A percentile compares a stretch with the other conserved stretches of the same genome.
Conservation (phyloP, 2,888 invertebrate genomes). For the Ligdia adustata region DNA sequence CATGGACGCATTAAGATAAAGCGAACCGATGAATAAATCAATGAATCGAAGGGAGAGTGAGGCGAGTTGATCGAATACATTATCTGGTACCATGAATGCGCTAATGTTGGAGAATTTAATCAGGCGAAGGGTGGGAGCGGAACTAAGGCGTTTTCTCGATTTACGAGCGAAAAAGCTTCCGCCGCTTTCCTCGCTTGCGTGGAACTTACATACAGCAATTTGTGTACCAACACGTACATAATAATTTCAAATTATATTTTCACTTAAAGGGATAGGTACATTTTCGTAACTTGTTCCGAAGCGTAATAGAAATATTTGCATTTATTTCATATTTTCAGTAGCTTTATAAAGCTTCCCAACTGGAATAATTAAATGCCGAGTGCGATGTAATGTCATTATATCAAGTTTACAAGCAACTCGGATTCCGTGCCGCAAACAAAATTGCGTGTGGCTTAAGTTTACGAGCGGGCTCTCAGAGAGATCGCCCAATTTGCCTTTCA, state of each 20-base stretch:
- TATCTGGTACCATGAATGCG: constrained; percentile 64
- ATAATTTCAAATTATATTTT: constrained; percentile 38
- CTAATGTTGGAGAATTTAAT: constrained; percentile 70
- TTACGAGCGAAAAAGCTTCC: constrained; percentile 69
- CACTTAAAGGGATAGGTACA: not conserved
- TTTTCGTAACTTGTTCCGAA: not conserved
- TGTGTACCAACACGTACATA: constrained; percentile 41
- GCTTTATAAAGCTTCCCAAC: constrained; percentile 12
- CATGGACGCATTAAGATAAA: constrained; percentile 34
- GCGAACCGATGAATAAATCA: constrained; percentile 46
- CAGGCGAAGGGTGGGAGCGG: constrained; percentile 54
- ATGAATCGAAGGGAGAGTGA: constrained; percentile 50
- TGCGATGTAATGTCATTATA: constrained; percentile 23
- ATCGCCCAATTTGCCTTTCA: constrained; percentile 56
- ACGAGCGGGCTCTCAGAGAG: constrained; percentile 50
- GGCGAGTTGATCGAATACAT: constrained; percentile 59
- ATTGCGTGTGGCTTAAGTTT: constrained; percentile 48
- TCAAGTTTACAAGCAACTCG: constrained; percentile 33
- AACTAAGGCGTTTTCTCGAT: constrained; percentile 55
- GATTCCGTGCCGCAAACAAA: constrained; percentile 32
- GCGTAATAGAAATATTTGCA: constrained; percentile 1
- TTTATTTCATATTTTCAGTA: too few relatives aligned
- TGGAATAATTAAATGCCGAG: constrained; percentile 22
- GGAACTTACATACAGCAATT: constrained; percentile 44
- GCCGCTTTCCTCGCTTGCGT: constrained; percentile 49